phyloP scores from a whole-genome alignment of 2,797 vertebrate genomes.

The Acanthiza pusilla region DNA sequence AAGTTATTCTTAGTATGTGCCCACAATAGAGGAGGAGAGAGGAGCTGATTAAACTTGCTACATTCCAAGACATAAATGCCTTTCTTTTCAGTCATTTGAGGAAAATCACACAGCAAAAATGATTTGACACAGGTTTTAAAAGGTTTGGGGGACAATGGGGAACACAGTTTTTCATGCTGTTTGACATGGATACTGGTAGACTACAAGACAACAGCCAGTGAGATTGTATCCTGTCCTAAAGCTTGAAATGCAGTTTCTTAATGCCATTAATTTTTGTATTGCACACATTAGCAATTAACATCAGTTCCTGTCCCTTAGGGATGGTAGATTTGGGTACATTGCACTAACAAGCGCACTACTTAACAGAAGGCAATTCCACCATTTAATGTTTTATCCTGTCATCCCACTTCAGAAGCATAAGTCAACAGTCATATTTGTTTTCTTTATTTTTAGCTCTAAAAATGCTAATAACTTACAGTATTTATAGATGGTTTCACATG shows the following conservation, averaged over 20 bases:
- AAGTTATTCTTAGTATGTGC: neutral
- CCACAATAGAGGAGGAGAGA: neutral
- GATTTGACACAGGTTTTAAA: neutral
- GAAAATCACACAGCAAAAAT: neutral
- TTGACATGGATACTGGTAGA: neutral
- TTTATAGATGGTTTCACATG: neutral
- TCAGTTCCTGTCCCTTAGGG: neutral
- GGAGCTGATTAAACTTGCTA: neutral
- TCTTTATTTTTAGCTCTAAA: slow-evolving; percentile 31
- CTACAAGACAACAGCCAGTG: neutral
- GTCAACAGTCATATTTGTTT: neutral
- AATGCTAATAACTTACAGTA: neutral
- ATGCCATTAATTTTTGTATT: neutral
- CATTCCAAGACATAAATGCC: neutral
- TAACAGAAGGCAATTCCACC: neutral
- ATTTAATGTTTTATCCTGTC: neutral
- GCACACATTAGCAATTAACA: neutral
- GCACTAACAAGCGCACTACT: neutral
- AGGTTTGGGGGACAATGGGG: neutral
- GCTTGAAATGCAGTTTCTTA: neutral
- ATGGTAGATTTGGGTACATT: neutral
- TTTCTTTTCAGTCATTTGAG: neutral
- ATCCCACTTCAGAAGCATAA: neutral
- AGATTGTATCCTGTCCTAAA: neutral
- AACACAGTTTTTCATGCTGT: neutral